Conservation (phyloP, 2,113 vertebrate species). For the Thunnus maccoyii region DNA sequence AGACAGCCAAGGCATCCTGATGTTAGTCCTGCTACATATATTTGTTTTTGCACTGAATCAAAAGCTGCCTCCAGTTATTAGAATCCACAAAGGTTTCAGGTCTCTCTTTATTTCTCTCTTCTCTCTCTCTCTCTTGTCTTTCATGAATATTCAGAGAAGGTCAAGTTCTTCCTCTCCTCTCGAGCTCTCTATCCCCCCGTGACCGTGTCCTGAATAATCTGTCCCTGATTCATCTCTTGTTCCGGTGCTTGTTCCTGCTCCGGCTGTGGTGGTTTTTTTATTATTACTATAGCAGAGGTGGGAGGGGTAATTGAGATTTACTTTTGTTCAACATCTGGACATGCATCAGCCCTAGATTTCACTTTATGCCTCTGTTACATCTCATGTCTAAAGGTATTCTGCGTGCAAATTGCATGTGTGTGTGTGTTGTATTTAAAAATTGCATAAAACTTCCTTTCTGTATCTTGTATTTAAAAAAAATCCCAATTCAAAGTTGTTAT, state of each 20-base stretch:
- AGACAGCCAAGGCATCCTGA: conserved; percentile 54
- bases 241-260: conserved; percentile 63
- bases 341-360: conserved; percentile 44
- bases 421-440: not conserved
- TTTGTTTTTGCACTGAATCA: conserved; percentile 62
- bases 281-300: conserved; percentile 8
- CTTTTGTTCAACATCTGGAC: conserved; percentile 67
- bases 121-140: conserved; percentile 13
- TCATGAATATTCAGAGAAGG: conserved; percentile 75
- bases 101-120: conserved; percentile 16
- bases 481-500: not conserved
- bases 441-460: not conserved
- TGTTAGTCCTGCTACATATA: conserved; percentile 39
- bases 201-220: conserved; percentile 75
- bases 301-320: conserved; percentile 62
- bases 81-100: conserved; percentile 25
- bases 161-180: conserved; percentile 60
- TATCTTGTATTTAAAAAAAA: conserved; percentile 9
- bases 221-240: conserved; percentile 71
- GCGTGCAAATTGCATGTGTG: not conserved
- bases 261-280: not conserved
- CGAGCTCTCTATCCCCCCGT: conserved; percentile 44
- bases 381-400: conserved; percentile 17
- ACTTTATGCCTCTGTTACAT: conserved; percentile 10
- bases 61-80: conserved; percentile 32